Evolutionary conservation across 2,797 vertebrate species (phyloP), one percentile per base, ranked within the genome.

Genomic region (Malacoctenus gilli): DNA sequence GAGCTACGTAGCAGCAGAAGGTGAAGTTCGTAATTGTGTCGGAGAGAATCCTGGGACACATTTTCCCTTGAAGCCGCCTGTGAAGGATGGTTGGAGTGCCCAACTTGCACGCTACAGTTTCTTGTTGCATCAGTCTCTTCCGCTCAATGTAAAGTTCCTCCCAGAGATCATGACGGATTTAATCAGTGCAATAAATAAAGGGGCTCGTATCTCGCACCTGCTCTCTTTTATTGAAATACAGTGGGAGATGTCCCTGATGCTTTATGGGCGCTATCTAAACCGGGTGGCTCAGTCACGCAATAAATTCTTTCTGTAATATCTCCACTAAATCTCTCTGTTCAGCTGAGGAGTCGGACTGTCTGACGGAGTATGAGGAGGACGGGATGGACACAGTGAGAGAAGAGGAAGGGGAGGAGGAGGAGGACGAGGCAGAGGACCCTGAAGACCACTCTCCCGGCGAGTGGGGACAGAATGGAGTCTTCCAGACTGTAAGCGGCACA

Each of bases 331-430:
- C 77, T 68, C 55, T 69, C 63, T 37, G 1, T 54, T 54, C 71
- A 88, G 91, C 91, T 5, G 95, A 96, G 56, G 95, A 97, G 71
- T 98, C 95, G 0, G 95, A 98, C 64, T 95, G 92, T 79, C 90
- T 95, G 86, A 96, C 95, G 0, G 95, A 97, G 72, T 95, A 95
- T 0, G 95, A 98, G 75, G 95, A 97, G 4, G 95, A 97, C 0
- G 94, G 87, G 20, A 93, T 94, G 90, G 92, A 94, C 79, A 91
- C 90, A 0, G 91, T 94, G 71, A 89, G 92, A 3, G 93, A 94
- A 35, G 93, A 89, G 66, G 91, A 95, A 50, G 90, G 85, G 1
- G 87, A 89, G 0, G 91, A 92, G 19, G 93, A 95, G 0, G 95
- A 95, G 51, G 93, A 90, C 7, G 92, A 80, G 59, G 80, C 59